These are phyloP conservation scores for Carassius gibelio DNA, from an alignment of 2,113 vertebrate species.

Conservation along the genomic window DNA sequence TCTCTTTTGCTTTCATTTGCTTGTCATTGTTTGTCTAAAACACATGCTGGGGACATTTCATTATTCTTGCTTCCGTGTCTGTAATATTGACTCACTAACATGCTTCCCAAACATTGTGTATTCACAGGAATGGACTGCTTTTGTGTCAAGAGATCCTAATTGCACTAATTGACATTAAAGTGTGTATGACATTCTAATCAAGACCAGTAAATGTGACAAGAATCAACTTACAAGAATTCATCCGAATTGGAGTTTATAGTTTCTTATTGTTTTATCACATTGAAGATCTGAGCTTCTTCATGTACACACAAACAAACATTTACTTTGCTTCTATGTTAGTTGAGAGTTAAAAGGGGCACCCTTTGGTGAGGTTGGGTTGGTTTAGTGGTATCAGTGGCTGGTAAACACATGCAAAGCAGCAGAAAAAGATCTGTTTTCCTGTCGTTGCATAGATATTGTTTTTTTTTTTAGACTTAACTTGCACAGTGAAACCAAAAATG, in stretches of 20 bases:
- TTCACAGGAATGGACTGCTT: not conserved
- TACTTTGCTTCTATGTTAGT: not conserved
- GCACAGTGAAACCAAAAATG: not conserved
- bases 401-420: not conserved
- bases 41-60: not conserved
- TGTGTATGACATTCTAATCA: not conserved
- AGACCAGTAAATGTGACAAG: not conserved
- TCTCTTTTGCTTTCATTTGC: not conserved
- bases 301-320: not conserved
- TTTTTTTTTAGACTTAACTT: no score
- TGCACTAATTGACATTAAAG: not conserved
- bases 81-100: not conserved
- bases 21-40: not conserved
- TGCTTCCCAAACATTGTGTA: slow-evolving; percentile 10
- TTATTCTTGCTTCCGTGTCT: slow-evolving; percentile 29
- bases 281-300: not conserved
- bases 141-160: not conserved
- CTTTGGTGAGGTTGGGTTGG: not conserved
- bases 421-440: not conserved
- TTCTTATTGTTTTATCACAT: not conserved
- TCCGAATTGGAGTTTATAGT: not conserved
- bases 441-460: not conserved
- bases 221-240: not conserved
- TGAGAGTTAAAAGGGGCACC: not conserved
- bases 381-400: not conserved